These are phyloP conservation scores for Brachylomia viminalis DNA, from an alignment of 2,888 invertebrate species.

Conservation along the genomic window DNA sequence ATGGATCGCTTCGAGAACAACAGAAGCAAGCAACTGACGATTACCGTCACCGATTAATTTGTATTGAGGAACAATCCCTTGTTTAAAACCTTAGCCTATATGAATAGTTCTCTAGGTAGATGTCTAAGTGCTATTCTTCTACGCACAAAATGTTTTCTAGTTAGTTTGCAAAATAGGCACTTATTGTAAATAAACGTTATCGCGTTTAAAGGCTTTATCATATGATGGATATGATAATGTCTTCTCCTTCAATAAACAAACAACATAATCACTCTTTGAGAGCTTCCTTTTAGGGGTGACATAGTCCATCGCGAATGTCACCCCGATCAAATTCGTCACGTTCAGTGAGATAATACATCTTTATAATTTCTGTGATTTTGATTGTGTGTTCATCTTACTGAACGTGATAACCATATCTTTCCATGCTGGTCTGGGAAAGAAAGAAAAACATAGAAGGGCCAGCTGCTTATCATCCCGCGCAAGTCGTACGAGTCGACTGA, in stretches of 20 bases:
- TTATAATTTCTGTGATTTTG: conserved; percentile 7
- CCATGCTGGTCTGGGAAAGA: conserved; percentile 67
- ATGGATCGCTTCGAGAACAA: conserved; percentile 99
- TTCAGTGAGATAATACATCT: conserved; percentile 24
- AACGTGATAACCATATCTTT: conserved; percentile 43
- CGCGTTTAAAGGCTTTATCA: conserved; percentile 12
- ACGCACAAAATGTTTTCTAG: conserved; percentile 24
- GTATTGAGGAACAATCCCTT: background rate
- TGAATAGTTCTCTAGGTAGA: background rate
- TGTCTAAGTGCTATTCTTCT: conserved; percentile 19
- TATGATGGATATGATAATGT: conserved; percentile 52
- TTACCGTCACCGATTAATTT: conserved; percentile 93
- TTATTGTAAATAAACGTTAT: conserved; percentile 24
- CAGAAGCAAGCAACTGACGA: conserved; percentile 97
- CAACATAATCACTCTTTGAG: conserved; percentile 59
- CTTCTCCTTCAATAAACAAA: conserved; percentile 25
- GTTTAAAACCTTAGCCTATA: conserved; percentile 7
- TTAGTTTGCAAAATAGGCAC: conserved; percentile 18
- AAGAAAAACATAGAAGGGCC: conserved; percentile 65
- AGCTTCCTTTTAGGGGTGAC: conserved; percentile 49
- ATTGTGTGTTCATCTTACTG: conserved; percentile 27
- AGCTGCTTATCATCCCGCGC: conserved; percentile 67
- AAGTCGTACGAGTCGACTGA: conserved; percentile 68
- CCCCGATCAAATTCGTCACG: conserved; percentile 36
- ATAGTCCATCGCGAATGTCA: conserved; percentile 42